Percentiles rank a stretch among this genome's conserved stretches.
These are phyloP conservation scores for Caenorhabditis wallacei DNA, from an alignment of 2,888 invertebrate genomes.

Conservation along the genomic window DNA sequence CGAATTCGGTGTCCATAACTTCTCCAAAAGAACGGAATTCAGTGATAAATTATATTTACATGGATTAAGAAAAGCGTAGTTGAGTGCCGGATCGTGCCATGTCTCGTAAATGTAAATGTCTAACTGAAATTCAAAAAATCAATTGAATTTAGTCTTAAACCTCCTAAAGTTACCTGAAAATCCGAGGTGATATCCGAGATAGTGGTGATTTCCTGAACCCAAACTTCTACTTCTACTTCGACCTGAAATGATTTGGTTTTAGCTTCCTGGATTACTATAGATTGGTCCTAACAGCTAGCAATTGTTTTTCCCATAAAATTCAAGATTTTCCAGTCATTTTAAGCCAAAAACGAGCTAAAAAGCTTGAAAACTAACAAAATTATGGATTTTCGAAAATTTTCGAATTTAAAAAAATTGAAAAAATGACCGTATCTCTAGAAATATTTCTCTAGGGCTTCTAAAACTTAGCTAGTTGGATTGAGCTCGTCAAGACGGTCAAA, in stretches of 20 bases:
- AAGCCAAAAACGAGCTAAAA: too few species aligned
- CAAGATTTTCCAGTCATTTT: too few species aligned
- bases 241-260: conserved; percentile 66
- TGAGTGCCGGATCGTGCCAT: conserved; percentile 82
- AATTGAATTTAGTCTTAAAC: too few species aligned
- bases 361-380: not conserved
- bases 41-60: conserved; percentile 83
- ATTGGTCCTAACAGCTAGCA: too few species aligned
- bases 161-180: conserved; percentile 77
- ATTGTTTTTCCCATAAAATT: too few species aligned
- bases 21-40: conserved; percentile 76
- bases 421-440: too few species aligned
- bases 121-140: too few species aligned
- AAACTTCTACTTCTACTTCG: conserved; percentile 80
- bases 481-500: too few species aligned
- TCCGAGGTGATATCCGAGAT: conserved; percentile 82
- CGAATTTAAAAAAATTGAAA: too few species aligned
- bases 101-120: conserved; percentile 83
- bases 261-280: too few species aligned
- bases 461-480: too few species aligned
- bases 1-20: conserved; percentile 79
- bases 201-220: conserved; percentile 83
- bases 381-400: conserved; percentile 11
- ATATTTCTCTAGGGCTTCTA: too few species aligned
- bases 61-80: conserved; percentile 80